Base-by-base conservation (phyloP, 2,888 invertebrate species). In the Eumerus sabulonum region DNA sequence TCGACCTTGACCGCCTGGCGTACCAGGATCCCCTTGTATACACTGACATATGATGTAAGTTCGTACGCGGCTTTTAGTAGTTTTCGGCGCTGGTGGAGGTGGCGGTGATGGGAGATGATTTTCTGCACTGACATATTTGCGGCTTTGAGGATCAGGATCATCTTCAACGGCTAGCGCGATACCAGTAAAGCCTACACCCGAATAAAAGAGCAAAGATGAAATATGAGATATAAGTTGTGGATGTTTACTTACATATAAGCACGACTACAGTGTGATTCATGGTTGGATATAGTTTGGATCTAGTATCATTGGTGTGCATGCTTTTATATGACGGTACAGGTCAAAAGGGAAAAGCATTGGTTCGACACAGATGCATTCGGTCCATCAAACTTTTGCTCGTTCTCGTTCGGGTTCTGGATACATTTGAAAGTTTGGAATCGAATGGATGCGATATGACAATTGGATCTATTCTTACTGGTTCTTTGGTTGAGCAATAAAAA, bases 1-100 rank as follows among this genome's bases (percentile, higher is more conserved):
- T 16, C 91, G 91, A 45, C 95, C 95, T 7, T 92, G 90, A 9
- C 92, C 90, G 2, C 95, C 95, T 84, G 94, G 93, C 51, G 90
- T 87, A 36, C 94, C 95, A 11, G 92, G 90, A 87, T 93, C 94
- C 9, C 68, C 74, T 5, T 44, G 57, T 13, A 57, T 14, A 16
- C 70, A 71, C 9, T 56, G 70, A n/a, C 70, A 71, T n/a, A 71
- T 50, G 14, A 71, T 62, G 17, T 50, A 35, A 9, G 70, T 71
- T 42, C 57, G 67, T 12, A 50, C 7, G 27, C 27, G 27, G 2
- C 27, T 27, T 4, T 4, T 7, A 7, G 27, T 2, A 27, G n/a
- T n/a, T n/a, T n/a, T n/a, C n/a, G 27, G 27, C 27, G 27, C 3
- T 27, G 27, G 2, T 27, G 27, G 27, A 7, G 27, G 27, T 27